These are phyloP conservation scores for Microplitis mediator DNA, from an alignment of 1,140 invertebrate species.

Conservation along the genomic window DNA sequence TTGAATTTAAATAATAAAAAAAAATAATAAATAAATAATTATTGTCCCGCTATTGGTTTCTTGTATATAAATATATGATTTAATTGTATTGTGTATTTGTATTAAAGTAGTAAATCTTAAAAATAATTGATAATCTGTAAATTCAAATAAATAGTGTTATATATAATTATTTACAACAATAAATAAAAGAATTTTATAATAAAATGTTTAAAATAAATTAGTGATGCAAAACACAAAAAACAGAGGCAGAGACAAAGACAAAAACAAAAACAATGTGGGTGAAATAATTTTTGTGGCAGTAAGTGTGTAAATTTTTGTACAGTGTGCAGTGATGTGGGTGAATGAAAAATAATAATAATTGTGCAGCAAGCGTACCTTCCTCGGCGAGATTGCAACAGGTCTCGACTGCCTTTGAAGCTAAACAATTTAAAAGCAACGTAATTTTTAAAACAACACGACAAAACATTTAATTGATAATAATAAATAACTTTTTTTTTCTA, in stretches of 20 bases:
- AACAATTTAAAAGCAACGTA: slow-evolving; percentile 31
- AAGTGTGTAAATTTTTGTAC: too few species aligned
- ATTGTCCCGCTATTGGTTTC: too few species aligned
- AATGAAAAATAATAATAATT: slow-evolving; percentile 21
- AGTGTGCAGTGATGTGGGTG: not conserved
- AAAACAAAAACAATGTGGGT: not conserved
- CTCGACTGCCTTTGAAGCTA: slow-evolving; percentile 49
- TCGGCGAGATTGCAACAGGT: slow-evolving; percentile 42
- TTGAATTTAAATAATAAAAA: too few species aligned
- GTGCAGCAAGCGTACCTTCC: slow-evolving; percentile 40
- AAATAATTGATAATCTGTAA: not conserved
- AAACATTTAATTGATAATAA: not conserved
- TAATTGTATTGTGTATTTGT: too few species aligned
- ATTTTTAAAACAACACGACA: slow-evolving; percentile 13
- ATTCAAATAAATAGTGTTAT: not conserved
- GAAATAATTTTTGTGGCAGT: too few species aligned
- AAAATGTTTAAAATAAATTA: slow-evolving; percentile 7
- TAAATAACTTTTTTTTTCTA: not conserved
- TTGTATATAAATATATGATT: too few species aligned
- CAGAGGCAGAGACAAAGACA: not conserved
- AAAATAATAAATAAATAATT: too few species aligned
- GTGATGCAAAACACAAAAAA: slow-evolving; percentile 2
- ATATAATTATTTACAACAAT: not conserved
- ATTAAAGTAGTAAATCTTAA: too few species aligned
- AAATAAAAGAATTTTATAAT: slow-evolving; percentile 5